A percentile compares a stretch with the other conserved stretches of the same genome.
Conservation (phyloP, 2,797 vertebrate species). For the Percopsis omiscomaycus region DNA sequence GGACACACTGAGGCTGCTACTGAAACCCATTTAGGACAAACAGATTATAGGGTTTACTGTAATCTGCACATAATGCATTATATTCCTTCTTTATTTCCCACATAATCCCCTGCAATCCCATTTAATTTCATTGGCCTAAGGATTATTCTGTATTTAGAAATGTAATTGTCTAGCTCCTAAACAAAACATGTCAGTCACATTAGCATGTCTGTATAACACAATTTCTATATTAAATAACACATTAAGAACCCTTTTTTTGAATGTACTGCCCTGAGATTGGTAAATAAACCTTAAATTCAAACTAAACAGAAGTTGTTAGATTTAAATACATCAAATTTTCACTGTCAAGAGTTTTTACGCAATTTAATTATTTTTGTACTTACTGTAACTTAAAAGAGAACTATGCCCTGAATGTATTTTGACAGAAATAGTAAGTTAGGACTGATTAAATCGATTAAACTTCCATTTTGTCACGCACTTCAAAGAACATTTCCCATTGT, state of each 20-base stretch:
- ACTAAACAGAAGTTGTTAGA: no score
- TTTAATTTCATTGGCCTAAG: constrained; percentile 69
- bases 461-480: constrained; percentile 38
- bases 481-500: constrained; percentile 35
- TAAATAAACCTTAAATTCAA: no score
- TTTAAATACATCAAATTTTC: no score
- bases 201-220: background rate
- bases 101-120: constrained; percentile 72
- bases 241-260: background rate
- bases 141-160: constrained; percentile 65
- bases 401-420: constrained; percentile 18
- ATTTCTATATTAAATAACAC: background rate
- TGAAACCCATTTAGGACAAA: constrained; percentile 72
- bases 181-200: constrained; percentile 16
- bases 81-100: constrained; percentile 62
- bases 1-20: constrained; percentile 54
- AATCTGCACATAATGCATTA: constrained; percentile 76
- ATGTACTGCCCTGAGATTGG: no score
- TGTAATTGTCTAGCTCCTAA: constrained; percentile 61
- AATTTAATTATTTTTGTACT: background rate
- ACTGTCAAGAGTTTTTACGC: no score
- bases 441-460: constrained; percentile 44
- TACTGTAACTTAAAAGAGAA: constrained; percentile 3
- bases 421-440: constrained; percentile 18
- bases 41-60: constrained; percentile 75